These are phyloP conservation scores for Neodiprion pinetum DNA, from an alignment of 1,140 invertebrate species.

Conservation along the genomic window DNA sequence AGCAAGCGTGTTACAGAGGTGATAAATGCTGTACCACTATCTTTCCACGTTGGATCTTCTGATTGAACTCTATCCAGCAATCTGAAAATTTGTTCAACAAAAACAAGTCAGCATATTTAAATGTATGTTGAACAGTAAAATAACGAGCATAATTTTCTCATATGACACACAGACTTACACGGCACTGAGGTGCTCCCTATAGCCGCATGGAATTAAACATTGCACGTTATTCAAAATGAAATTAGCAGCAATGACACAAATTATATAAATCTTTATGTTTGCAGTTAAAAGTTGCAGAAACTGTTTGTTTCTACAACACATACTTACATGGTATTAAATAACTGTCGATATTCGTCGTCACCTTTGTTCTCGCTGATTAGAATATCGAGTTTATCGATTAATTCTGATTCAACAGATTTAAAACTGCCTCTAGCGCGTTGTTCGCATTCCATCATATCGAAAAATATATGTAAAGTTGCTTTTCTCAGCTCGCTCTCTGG, in stretches of 20 bases:
- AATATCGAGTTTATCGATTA: constrained; percentile 93
- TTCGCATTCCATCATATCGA: constrained; percentile 97
- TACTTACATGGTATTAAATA: constrained; percentile 95
- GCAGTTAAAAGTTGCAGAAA: constrained; percentile 25
- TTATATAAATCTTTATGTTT: constrained; percentile 12
- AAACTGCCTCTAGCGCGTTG: constrained; percentile 83
- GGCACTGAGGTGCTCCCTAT: constrained; percentile 89
- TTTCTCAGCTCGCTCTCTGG: constrained; percentile 87
- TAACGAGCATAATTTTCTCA: constrained; percentile 9
- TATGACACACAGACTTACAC: constrained; percentile 72
- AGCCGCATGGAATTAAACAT: constrained; percentile 55
- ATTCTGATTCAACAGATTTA: constrained; percentile 86
- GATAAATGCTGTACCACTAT: constrained; percentile 90
- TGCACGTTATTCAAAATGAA: constrained; percentile 40
- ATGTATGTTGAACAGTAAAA: constrained; percentile 10
- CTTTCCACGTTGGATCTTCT: constrained; percentile 86
- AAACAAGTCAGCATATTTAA: background rate
- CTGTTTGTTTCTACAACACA: constrained; percentile 10
- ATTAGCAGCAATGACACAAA: constrained; percentile 29
- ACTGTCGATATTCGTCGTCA: constrained; percentile 88
- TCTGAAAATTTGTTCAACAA: constrained; percentile 61
- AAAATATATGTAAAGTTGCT: constrained; percentile 93
- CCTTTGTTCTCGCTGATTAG: constrained; percentile 92
- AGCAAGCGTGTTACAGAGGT: constrained; percentile 88
- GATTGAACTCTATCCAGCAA: constrained; percentile 86